Base-by-base conservation (phyloP, 2,113 vertebrate species). In the Callithrix jacchus region DNA sequence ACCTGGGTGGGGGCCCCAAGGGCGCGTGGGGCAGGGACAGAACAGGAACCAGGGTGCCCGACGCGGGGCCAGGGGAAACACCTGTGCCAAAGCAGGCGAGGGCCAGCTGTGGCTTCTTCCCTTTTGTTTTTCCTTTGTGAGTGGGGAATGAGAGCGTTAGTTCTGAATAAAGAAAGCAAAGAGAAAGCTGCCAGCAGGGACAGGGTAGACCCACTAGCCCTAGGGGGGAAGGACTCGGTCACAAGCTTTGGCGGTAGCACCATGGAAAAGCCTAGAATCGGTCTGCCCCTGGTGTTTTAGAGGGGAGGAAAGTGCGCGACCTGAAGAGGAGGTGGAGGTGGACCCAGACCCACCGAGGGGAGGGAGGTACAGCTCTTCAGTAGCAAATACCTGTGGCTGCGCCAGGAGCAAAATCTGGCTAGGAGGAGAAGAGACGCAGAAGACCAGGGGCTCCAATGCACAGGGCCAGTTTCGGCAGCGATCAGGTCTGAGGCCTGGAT, bases 1-100 rank as follows among this genome's bases (percentile, higher is more conserved):
- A 30, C 40, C 14, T 23, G 20, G 27, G 17, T 77, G 61, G 73
- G 61, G 37, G 14, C 52, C 54, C 35, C 12, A 8, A 47, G 30
- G 21, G 70, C 5, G 0, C 16, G 21, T 12, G 32, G 66, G 8
- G 21, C 77, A 27, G 30, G 54, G 85, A 47, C 20, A 86, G 47
- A 92, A 93, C 61, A 45, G 71, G 64, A 68, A 66, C 61, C 32
- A 7, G n/a, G 66, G 58, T 21, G 71, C 52, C 89, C 71, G 73
- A 90, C 77, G 32, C 35, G 86, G 89, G 91, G 68, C 35, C 25
- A 25, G 35, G 18, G 91, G 94, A 91, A 96, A 87, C 96, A 96
- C 93, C 80, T 96, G 97, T 77, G 93, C 86, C 94, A 37, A 85
- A 74, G 40, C 42, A 0, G 27, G 17, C 7, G 8, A 52, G 30